Evolutionary conservation across 2,888 invertebrate genomes (phyloP).

Genomic region (Sturmia bella): DNA sequence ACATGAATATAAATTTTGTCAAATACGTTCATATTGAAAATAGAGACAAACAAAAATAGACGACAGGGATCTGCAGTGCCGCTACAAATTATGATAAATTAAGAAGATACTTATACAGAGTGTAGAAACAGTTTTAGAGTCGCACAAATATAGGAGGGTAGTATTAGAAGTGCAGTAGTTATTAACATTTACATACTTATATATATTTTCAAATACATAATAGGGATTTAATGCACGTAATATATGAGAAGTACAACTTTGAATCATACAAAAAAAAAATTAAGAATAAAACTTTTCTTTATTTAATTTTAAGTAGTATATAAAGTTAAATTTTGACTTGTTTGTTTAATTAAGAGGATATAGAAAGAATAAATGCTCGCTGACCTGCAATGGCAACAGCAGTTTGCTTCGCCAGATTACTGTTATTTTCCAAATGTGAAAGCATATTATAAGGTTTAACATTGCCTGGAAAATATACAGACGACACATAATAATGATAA

Average conservation of each 20-base stretch:
- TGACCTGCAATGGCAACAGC: constrained; percentile 81
- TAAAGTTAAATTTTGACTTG: constrained; percentile 19
- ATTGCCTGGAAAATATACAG: constrained; percentile 79
- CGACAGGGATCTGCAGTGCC: constrained; percentile 42
- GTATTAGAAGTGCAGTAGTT: constrained; percentile 47
- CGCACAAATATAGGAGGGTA: constrained; percentile 28
- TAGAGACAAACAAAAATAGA: constrained; percentile 11
- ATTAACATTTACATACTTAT: constrained; percentile 35
- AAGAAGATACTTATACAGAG: constrained; percentile 35
- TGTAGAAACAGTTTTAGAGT: constrained; percentile 26
- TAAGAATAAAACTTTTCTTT: constrained; percentile 21
- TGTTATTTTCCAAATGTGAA: constrained; percentile 81
- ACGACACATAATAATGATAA: constrained; percentile 60
- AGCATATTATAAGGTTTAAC: constrained; percentile 81
- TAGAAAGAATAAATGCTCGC: constrained; percentile 65
- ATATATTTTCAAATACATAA: constrained; percentile 29
- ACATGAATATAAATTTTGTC: not conserved
- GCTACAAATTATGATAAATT: constrained; percentile 45
- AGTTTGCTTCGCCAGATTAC: constrained; percentile 81
- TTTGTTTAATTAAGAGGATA: constrained; percentile 48
- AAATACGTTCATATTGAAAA: constrained; percentile 16
- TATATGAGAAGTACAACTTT: constrained; percentile 40
- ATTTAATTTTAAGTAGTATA: constrained; percentile 20
- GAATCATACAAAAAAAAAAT: constrained; percentile 28
- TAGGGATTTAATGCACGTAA: constrained; percentile 36